phyloP scores from a whole-genome alignment of 2,113 vertebrate genomes.

The Myocastor coypus region DNA sequence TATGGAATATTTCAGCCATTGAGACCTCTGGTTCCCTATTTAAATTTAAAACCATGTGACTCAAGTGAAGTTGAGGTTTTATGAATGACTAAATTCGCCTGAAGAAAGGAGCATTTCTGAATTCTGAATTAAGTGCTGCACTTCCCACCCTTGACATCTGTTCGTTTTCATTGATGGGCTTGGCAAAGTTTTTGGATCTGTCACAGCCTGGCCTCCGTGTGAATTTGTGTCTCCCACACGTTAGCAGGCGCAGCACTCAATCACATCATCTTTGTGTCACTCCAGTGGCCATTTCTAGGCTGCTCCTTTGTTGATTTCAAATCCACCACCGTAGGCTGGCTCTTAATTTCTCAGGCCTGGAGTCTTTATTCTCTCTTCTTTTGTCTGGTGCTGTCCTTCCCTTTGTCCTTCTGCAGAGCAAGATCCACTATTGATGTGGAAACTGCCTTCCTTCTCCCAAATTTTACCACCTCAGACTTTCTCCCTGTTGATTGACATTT shows the following conservation, averaged over 20 bases:
- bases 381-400: conserved; percentile 66
- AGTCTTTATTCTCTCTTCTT: conserved; percentile 66
- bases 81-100: conserved; percentile 43
- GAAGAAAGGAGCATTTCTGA: conserved; percentile 13
- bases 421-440: conserved; percentile 15
- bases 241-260: background rate
- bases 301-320: conserved; percentile 61
- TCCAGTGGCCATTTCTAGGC: background rate
- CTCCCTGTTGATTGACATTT: background rate
- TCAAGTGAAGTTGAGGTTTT: conserved; percentile 38
- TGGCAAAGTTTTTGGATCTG: background rate
- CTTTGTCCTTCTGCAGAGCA: conserved; percentile 69
- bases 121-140: background rate
- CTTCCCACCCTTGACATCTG: conserved; percentile 10
- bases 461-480: conserved; percentile 23
- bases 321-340: background rate
- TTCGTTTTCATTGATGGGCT: conserved; percentile 47
- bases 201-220: background rate
- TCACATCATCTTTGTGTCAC: conserved; percentile 43
- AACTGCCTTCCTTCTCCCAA: background rate
- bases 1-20: background rate
- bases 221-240: conserved; percentile 36
- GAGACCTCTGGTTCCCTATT: background rate
- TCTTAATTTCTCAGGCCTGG: conserved; percentile 54
- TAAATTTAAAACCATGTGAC: conserved; percentile 38